phyloP scores from a whole-genome alignment of 2,113 vertebrate genomes.

The Chamaetylas fuelleborni region DNA sequence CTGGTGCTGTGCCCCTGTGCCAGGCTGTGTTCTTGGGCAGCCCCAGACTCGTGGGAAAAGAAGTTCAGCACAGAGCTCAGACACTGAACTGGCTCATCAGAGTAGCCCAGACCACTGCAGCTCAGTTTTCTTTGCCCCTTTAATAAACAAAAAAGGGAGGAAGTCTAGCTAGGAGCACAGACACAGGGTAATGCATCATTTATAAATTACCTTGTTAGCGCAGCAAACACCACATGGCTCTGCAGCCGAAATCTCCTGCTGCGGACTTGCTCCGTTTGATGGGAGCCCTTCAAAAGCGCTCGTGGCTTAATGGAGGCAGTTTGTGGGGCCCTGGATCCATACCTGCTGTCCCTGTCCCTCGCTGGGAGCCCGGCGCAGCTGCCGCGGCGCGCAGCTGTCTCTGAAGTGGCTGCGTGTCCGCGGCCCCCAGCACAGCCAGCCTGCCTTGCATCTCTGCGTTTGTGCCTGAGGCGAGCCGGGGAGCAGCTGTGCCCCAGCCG shows the following conservation, averaged over 20 bases:
- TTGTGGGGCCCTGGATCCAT: conserved; percentile 77
- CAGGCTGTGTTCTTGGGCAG: background rate
- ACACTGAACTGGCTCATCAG: conserved; percentile 19
- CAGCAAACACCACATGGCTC: conserved; percentile 78
- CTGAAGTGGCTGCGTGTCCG: conserved; percentile 91
- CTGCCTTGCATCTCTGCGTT: conserved; percentile 89
- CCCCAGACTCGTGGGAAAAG: background rate
- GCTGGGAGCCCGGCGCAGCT: conserved; percentile 91
- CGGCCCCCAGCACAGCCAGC: conserved; percentile 83
- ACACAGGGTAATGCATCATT: conserved; percentile 80
- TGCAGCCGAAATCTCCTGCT: conserved; percentile 82
- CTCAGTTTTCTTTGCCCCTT: conserved; percentile 31
- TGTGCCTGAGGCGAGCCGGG: conserved; percentile 90
- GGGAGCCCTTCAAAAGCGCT: conserved; percentile 82
- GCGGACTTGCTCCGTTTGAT: conserved; percentile 73
- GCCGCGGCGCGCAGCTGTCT: conserved; percentile 85
- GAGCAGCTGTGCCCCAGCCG: conserved; percentile 94
- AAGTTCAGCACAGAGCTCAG: background rate
- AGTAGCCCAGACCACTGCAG: background rate
- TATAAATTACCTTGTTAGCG: conserved; percentile 81
- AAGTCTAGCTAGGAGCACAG: background rate
- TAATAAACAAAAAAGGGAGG: background rate
- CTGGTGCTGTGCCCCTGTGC: background rate
- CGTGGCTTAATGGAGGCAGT: conserved; percentile 72
- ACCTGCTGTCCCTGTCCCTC: conserved; percentile 90